Evolutionary conservation across 2,888 invertebrate genomes (phyloP).

Genomic region (Digitonthophagus gazella): DNA sequence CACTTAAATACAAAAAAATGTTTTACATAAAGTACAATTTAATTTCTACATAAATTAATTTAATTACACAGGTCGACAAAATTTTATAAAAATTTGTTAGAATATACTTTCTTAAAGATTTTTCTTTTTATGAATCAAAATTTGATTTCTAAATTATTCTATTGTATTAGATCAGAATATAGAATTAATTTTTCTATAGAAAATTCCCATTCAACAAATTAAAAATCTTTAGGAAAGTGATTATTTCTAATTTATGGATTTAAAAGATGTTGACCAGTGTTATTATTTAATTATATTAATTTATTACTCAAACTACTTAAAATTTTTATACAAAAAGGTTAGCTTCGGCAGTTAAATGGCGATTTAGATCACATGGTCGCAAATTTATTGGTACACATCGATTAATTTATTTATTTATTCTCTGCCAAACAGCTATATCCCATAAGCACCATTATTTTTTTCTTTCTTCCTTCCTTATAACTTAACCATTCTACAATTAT

Average conservation of each 20-base stretch:
- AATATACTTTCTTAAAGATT: no score
- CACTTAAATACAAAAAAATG: slow-evolving; percentile 10
- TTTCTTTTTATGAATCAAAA: no score
- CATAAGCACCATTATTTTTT: slow-evolving; percentile 11
- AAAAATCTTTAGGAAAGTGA: no score
- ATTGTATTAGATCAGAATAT: no score
- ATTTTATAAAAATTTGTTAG: no score
- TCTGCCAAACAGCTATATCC: neutral
- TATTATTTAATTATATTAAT: slow-evolving; percentile 4
- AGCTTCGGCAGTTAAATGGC: neutral
- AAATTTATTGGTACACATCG: neutral
- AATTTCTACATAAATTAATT: slow-evolving; percentile 4
- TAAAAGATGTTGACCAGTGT: no score
- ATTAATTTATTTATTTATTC: neutral
- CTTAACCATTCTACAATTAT: neutral
- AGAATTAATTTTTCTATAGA: no score
- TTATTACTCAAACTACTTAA: no score
- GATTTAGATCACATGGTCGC: neutral
- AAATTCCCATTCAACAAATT: no score
- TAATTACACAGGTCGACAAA: no score
- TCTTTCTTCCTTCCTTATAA: neutral
- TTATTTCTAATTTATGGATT: no score
- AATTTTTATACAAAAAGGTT: slow-evolving; percentile 8
- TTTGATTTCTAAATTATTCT: no score
- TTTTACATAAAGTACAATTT: slow-evolving; percentile 12